phyloP scores from a whole-genome alignment of 2,113 vertebrate species.

The Dolichotis patagonum region DNA sequence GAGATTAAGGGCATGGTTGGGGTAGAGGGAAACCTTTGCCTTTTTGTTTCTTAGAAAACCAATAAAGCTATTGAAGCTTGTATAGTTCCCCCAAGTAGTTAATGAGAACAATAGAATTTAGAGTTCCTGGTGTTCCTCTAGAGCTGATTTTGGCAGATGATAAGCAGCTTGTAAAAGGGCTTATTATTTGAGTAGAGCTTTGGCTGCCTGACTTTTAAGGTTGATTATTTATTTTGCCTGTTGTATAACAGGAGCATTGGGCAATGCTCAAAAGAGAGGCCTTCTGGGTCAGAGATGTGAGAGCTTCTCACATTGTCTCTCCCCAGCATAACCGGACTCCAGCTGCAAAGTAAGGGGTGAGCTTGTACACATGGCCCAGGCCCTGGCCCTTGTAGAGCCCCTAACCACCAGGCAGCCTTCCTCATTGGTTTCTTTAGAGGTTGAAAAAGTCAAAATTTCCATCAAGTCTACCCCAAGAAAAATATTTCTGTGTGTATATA shows the following conservation, averaged over 20 bases:
- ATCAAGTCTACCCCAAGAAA: constrained; percentile 51
- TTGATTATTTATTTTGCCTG: constrained; percentile 78
- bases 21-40: constrained; percentile 52
- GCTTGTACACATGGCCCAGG: not conserved
- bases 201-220: constrained; percentile 79
- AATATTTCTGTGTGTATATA: constrained; percentile 20
- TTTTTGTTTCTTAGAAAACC: constrained; percentile 58
- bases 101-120: constrained; percentile 74
- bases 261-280: constrained; percentile 66
- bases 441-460: constrained; percentile 10
- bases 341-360: not conserved
- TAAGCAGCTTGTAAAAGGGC: constrained; percentile 76
- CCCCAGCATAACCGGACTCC: constrained; percentile 23
- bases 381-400: not conserved
- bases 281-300: constrained; percentile 68
- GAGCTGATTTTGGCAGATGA: constrained; percentile 78
- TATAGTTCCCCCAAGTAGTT: constrained; percentile 62
- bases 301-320: constrained; percentile 35
- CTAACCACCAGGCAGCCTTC: not conserved
- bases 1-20: constrained; percentile 23
- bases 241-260: constrained; percentile 76
- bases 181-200: constrained; percentile 78
- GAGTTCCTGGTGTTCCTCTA: constrained; percentile 75
- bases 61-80: constrained; percentile 45
- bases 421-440: constrained; percentile 6